phyloP scores from a whole-genome alignment of 2,888 invertebrate species.

The Pheosia tremula region DNA sequence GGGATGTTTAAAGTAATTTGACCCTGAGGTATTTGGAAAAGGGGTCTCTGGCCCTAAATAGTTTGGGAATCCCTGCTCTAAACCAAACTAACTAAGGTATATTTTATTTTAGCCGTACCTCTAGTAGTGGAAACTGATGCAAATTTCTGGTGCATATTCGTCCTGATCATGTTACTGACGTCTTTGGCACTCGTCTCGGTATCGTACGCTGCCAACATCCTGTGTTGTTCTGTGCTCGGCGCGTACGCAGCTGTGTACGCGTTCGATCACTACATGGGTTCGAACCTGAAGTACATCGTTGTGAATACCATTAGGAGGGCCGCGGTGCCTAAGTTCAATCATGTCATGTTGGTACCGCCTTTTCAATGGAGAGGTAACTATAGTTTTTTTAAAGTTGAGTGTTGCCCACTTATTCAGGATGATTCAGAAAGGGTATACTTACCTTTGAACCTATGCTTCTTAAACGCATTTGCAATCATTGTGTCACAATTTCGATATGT shows the following conservation, averaged over 20 bases:
- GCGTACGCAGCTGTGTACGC: slow-evolving; percentile 85
- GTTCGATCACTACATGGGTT: slow-evolving; percentile 86
- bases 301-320: slow-evolving; percentile 87
- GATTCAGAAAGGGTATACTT: no score
- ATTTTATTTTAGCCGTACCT: slow-evolving; percentile 69
- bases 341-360: slow-evolving; percentile 85
- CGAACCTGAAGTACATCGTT: slow-evolving; percentile 87
- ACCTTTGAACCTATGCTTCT: no score
- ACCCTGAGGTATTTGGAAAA: no score
- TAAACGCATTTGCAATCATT: no score
- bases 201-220: slow-evolving; percentile 83
- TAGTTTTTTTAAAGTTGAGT: no score
- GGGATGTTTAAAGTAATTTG: no score
- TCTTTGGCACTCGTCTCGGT: slow-evolving; percentile 77
- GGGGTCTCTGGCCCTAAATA: no score
- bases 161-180: slow-evolving; percentile 75
- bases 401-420: no score
- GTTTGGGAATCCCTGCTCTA: background rate
- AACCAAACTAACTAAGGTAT: slow-evolving; percentile 5
- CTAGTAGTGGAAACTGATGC: slow-evolving; percentile 76
- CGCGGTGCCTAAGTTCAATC: slow-evolving; percentile 82
- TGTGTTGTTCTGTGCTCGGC: slow-evolving; percentile 87
- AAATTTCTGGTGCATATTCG: slow-evolving; percentile 87
- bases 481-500: no score
- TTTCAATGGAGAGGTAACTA: slow-evolving; percentile 83